These are phyloP conservation scores for Sternarchorhynchus goeldii DNA, from an alignment of 2,797 vertebrate species.

Conservation along the genomic window DNA sequence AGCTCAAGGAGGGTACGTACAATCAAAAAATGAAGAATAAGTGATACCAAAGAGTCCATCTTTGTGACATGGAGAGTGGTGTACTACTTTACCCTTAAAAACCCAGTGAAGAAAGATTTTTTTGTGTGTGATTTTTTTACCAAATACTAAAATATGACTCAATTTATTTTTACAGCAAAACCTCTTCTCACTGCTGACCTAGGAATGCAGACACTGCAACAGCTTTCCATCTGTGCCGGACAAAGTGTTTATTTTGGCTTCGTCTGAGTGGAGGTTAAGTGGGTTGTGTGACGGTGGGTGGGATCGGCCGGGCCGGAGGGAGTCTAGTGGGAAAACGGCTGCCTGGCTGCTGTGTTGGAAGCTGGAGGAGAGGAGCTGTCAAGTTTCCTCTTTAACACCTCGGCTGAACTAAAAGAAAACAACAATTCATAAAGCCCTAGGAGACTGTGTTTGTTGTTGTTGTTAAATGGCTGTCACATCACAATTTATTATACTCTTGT, in stretches of 20 bases:
- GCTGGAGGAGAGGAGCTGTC: neutral
- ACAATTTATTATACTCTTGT: neutral
- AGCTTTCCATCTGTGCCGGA: neutral
- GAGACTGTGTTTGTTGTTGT: too few relatives aligned
- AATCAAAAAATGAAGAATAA: neutral
- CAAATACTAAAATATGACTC: too few relatives aligned
- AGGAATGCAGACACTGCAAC: neutral
- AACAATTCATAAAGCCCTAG: neutral
- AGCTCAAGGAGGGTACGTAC: neutral
- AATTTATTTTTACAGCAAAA: neutral
- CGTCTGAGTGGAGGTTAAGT: neutral
- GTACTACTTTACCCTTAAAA: neutral
- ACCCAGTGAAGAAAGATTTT: too few relatives aligned
- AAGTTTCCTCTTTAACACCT: neutral
- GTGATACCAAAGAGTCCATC: neutral
- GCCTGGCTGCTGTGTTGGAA: neutral
- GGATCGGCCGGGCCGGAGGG: neutral
- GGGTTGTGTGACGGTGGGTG: neutral
- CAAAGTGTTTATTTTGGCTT: constrained; percentile 8
- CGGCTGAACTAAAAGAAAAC: neutral
- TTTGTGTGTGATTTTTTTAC: too few relatives aligned
- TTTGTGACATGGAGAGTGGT: too few relatives aligned
- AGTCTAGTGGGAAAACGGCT: neutral
- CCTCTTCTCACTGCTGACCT: neutral
- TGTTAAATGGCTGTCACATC: neutral